These are phyloP conservation scores for Phania funesta DNA, from an alignment of 2,888 invertebrate genomes.

Conservation along the genomic window DNA sequence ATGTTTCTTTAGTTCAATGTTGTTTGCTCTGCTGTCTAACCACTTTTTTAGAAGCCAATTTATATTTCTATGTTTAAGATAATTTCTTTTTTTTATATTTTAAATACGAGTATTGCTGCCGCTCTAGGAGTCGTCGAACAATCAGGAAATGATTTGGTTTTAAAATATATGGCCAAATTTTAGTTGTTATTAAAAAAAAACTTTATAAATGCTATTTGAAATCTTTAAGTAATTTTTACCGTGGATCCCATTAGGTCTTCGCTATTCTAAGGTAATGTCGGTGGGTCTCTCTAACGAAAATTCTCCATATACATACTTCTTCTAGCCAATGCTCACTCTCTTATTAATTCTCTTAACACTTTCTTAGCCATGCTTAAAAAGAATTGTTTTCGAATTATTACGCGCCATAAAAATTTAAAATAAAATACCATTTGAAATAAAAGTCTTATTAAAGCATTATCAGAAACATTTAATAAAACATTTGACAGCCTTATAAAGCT, in stretches of 20 bases:
- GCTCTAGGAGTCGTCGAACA: slow-evolving; percentile 2
- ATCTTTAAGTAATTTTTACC: too few relatives aligned
- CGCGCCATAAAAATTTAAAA: slow-evolving; percentile 24
- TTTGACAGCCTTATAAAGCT: slow-evolving; percentile 66
- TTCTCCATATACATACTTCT: too few relatives aligned
- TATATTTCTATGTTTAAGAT: neutral
- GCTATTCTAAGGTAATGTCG: too few relatives aligned
- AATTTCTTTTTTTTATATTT: slow-evolving; percentile 4
- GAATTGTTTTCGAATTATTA: slow-evolving; percentile 3
- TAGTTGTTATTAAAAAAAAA: neutral
- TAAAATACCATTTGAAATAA: slow-evolving; percentile 43
- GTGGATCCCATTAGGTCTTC: too few relatives aligned
- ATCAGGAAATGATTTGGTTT: slow-evolving; percentile 54
- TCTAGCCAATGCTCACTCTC: slow-evolving; percentile 12
- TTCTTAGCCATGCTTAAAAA: neutral
- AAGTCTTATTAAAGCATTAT: slow-evolving; percentile 67
- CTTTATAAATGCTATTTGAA: neutral
- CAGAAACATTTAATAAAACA: slow-evolving; percentile 63
- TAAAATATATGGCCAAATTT: slow-evolving; percentile 6
- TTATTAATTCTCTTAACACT: slow-evolving; percentile 26
- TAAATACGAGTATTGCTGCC: neutral
- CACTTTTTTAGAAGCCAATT: neutral
- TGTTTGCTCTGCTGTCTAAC: neutral
- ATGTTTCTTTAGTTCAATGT: slow-evolving; percentile 36
- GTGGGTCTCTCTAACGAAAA: too few relatives aligned